Conservation (phyloP, 2,797 vertebrate species). For the Hirundo rustica region DNA sequence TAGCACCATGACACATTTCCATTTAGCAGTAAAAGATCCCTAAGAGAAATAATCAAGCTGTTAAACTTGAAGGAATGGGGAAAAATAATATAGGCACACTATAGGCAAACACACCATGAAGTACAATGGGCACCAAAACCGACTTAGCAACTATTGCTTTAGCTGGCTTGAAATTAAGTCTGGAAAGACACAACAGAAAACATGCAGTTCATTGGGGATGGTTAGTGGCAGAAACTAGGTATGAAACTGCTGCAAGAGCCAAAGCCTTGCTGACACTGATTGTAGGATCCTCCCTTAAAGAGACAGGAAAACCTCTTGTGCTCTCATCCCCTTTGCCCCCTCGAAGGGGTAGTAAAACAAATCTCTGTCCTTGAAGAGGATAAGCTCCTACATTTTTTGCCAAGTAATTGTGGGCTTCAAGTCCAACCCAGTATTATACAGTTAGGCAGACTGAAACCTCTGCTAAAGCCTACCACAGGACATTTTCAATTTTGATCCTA, state of each 20-base stretch:
- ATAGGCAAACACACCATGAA: not conserved
- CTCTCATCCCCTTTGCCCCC: not conserved
- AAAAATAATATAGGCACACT: not conserved
- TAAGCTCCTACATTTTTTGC: not conserved
- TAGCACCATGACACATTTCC: not conserved
- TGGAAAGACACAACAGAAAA: not conserved
- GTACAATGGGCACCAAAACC: not conserved
- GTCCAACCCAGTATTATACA: not conserved
- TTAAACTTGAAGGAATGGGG: not conserved
- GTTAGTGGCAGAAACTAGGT: not conserved
- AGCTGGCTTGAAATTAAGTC: not conserved
- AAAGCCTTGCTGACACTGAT: not conserved
- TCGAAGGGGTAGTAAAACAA: not conserved
- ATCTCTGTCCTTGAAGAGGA: not conserved
- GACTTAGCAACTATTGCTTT: not conserved
- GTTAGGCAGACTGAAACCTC: not conserved
- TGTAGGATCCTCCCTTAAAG: not conserved
- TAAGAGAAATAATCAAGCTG: not conserved
- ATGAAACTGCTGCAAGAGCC: not conserved
- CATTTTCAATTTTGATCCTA: not conserved
- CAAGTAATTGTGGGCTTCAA: not conserved
- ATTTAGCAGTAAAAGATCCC: not conserved
- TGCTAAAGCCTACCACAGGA: not conserved
- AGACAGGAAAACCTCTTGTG: not conserved
- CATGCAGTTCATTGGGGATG: not conserved